Base-by-base conservation (phyloP, 2,113 vertebrate genomes). In the Cinclus cinclus region DNA sequence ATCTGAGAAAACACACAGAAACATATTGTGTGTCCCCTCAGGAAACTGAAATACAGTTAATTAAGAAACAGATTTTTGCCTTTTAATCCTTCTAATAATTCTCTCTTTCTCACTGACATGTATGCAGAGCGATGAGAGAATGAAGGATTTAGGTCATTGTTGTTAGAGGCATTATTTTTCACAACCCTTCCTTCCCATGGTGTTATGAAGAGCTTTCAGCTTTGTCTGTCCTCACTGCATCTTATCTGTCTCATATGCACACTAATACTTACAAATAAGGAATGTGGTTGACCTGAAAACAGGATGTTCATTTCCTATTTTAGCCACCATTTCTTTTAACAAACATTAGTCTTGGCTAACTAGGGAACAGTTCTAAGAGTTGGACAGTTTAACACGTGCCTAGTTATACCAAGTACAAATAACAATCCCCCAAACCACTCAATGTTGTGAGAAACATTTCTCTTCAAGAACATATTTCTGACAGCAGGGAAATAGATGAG, bases 271-370 rank as follows among this genome's bases (percentile, higher is more conserved):
- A 88, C 71, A 68, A 96, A 94, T 88, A 89, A 95, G 83, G 83
- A 80, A 91, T 67, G 81, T 74, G 77, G 91, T 93, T 95, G 90
- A 97, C 79, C 90, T 88, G 90, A 94, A 77, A 97, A 97, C 90
- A 94, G 75, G 69, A 86, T 58, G 49, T 52, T 95, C 8, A 83
- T 85, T 96, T 96, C 75, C 85, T 95, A 53, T 85, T 94, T 94
- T 90, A 96, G 75, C 73, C 71, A 73, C 50, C 35, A 83, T 93
- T 96, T 89, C 47, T 94, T 95, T 87, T 77, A 97, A 95, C 76
- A 95, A 95, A 92, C 89, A 89, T 95, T 89, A 85, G 85, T 89
- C 90, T 94, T 7, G 0, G 85, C 59, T 96, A 92, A 89, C 46
- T 60, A 76, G 85, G 70, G 73, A 92, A 58, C 39, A 83, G 69